Percentiles rank a stretch among this genome's conserved stretches.
phyloP scores from a whole-genome alignment of 2,888 invertebrate species.

The Stenodera caucasica region DNA sequence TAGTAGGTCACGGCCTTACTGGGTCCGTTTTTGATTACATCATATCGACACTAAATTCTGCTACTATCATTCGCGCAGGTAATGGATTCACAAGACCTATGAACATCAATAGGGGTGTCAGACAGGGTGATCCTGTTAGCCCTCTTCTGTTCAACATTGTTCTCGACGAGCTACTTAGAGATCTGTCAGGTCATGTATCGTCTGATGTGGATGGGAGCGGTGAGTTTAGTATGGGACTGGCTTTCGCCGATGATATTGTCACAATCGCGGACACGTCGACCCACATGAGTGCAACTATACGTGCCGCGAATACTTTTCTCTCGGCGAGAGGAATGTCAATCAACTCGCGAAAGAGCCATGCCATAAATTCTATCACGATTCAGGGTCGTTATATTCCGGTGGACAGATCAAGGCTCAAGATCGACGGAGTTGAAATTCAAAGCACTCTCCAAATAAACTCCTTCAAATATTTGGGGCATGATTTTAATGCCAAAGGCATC shows the following conservation, averaged over 20 bases:
- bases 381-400: background rate
- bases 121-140: background rate
- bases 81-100: background rate
- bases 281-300: too few relatives aligned
- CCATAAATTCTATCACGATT: background rate
- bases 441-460: background rate
- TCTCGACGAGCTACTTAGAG: background rate
- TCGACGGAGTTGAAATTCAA: background rate
- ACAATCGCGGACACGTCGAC: slow-evolving; percentile 3
- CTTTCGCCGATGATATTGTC: slow-evolving; percentile 20
- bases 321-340: background rate
- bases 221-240: background rate
- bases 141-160: background rate
- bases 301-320: background rate
- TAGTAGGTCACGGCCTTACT: background rate
- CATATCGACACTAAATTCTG: background rate
- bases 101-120: background rate
- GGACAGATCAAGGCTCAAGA: too few relatives aligned
- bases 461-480: background rate
- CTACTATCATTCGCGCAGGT: background rate
- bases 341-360: background rate
- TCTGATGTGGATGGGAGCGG: background rate
- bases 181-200: too few relatives aligned
- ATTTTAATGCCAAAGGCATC: background rate
- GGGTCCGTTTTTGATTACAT: background rate